A percentile compares a stretch with the other conserved stretches of the same genome.
These are phyloP conservation scores for Tetramorium parvispinum DNA, from an alignment of 1,140 invertebrate species.

Conservation along the genomic window DNA sequence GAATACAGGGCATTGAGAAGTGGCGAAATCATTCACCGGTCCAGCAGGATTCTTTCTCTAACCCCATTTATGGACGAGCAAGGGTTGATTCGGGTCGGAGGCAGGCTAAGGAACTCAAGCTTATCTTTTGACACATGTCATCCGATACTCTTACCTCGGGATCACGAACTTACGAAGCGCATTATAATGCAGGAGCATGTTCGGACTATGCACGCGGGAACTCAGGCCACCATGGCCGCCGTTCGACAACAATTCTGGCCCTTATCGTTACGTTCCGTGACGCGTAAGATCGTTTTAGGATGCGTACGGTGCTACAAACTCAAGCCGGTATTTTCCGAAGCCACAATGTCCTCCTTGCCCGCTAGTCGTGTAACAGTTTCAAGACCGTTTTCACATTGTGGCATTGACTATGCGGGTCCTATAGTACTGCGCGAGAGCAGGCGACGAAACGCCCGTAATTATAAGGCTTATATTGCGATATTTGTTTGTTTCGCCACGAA, in stretches of 20 bases:
- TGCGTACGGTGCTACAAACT: neutral
- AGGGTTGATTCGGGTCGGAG: neutral
- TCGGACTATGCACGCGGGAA: neutral
- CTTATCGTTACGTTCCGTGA: fast-evolving
- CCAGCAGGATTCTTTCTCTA: neutral
- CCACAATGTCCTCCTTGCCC: neutral
- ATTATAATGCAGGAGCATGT: neutral
- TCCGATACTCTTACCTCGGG: neutral
- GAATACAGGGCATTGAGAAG: too few relatives aligned
- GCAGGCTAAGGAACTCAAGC: neutral
- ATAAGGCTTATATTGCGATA: constrained; percentile 36
- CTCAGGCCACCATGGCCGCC: neutral
- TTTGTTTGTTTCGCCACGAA: too few relatives aligned
- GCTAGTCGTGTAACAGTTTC: neutral
- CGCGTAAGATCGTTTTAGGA: neutral
- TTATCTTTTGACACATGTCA: neutral
- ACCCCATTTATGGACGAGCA: neutral
- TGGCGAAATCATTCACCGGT: too few relatives aligned
- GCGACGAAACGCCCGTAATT: neutral
- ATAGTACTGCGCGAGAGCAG: neutral
- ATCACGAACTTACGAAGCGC: neutral
- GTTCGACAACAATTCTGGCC: neutral
- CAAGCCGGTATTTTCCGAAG: neutral
- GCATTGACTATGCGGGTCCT: neutral
- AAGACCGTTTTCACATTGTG: neutral